Base-by-base conservation (phyloP, 1,140 invertebrate genomes). In the Propsilocerus akamusi region DNA sequence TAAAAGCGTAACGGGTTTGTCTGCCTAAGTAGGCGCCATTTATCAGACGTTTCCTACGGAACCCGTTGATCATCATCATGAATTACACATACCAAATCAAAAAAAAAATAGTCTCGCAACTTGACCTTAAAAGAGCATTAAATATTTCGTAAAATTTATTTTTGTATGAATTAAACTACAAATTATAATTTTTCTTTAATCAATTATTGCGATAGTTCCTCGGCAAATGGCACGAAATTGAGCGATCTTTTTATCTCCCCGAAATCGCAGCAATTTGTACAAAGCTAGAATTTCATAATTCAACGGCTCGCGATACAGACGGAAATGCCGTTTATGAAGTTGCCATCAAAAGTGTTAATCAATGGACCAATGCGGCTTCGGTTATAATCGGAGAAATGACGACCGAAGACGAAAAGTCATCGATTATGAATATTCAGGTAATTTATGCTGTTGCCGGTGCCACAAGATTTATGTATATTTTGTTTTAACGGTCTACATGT, bases 211-310 rank as follows among this genome's bases (percentile, higher is more conserved):
- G 8, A 30, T 56, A 82, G 80, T 77, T 81, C 59, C 61, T 71
- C 51, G 80, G 80, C 22, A 71, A 72, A 47, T 82, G 80, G 80
- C 80, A 72, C 58, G 80, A 82, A 65, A 72, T 82, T 23, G 80
- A 82, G 58, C 66, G 78, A 46, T 78, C 78, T 0, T 81, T 81
- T 61, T 80, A 81, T 56, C 57, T 81, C 30, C 72, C 78, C 52
- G 78, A 82, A 64, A 64, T 81, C n/a, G 61, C 73, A 4, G 67
- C 73, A 8, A 77, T 74, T 52, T 82, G 80, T 59, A 78, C 76
- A 0, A 70, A 71, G 47, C 62, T 83, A 24, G 46, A 68, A 71
- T 61, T 69, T 75, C 53, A 68, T 63, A n/a, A n/a, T n/a, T n/a
- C n/a, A n/a, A n/a, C n/a, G n/a, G n/a, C n/a, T n/a, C n/a, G 48